Conservation (phyloP, 2,113 vertebrate genomes). For the Vimba vimba region DNA sequence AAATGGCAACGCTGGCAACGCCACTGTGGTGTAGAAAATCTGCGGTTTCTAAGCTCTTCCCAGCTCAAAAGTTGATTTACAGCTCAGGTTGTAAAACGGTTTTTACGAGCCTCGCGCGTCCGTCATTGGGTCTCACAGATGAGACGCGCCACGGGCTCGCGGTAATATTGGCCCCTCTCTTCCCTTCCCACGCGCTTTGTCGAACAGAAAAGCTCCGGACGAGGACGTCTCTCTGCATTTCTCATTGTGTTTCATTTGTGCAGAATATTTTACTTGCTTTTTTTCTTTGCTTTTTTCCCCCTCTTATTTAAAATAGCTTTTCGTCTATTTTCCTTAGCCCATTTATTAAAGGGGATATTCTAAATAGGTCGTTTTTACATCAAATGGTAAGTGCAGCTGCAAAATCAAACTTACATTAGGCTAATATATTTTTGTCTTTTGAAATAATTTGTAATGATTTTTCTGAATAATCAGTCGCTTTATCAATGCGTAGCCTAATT, state of each 20-base stretch:
- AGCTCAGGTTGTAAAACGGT: conserved; percentile 54
- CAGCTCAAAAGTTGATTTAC: conserved; percentile 56
- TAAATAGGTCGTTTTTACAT: background rate
- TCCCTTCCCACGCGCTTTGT: conserved; percentile 55
- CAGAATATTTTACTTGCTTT: background rate
- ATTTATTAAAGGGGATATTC: background rate
- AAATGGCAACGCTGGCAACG: conserved; percentile 40
- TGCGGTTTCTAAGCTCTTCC: conserved; percentile 55
- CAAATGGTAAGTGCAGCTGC: conserved; percentile 12
- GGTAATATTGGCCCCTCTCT: conserved; percentile 48
- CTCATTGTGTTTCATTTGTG: background rate
- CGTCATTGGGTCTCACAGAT: conserved; percentile 54
- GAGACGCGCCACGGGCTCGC: conserved; percentile 41
- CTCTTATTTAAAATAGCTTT: background rate
- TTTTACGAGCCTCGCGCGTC: conserved; percentile 60
- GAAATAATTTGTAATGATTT: background rate
- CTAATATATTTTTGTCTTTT: background rate
- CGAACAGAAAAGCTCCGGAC: background rate
- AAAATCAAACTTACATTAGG: background rate
- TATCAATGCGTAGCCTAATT: background rate
- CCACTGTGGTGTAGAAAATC: conserved; percentile 47
- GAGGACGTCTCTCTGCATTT: conserved; percentile 8
- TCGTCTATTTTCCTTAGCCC: background rate
- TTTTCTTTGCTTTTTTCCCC: background rate
- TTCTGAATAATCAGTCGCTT: background rate